A percentile compares a stretch with the other conserved stretches of the same genome.
Evolutionary conservation across 2,888 invertebrate species (phyloP).

Genomic region (Epinotia nisella): DNA sequence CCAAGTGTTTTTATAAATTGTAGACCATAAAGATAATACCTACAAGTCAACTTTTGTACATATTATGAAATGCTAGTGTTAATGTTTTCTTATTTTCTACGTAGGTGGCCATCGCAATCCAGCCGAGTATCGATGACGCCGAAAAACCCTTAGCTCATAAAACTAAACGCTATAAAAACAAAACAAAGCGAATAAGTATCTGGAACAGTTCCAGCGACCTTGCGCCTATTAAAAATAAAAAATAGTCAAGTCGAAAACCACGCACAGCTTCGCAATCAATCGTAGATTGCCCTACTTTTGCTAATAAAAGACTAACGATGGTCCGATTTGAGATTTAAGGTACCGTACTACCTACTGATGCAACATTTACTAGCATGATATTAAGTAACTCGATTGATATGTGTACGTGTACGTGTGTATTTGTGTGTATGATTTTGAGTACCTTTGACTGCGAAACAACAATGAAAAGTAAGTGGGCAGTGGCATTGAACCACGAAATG

Average conservation of each 20-base stretch:
- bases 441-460: background rate
- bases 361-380: slow-evolving; percentile 20
- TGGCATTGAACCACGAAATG: background rate
- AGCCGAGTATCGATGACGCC: background rate
- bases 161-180: slow-evolving; percentile 51
- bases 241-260: slow-evolving; percentile 71
- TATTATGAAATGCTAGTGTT: background rate
- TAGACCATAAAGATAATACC: background rate
- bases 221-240: slow-evolving; percentile 70
- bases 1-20: background rate
- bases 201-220: slow-evolving; percentile 82
- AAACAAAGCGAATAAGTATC: slow-evolving; percentile 63
- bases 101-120: slow-evolving; percentile 22
- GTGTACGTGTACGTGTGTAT: too few relatives aligned
- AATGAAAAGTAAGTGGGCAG: slow-evolving; percentile 1
- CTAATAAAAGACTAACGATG: slow-evolving; percentile 59
- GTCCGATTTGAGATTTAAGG: slow-evolving; percentile 43
- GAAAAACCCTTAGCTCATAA: slow-evolving; percentile 48
- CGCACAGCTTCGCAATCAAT: slow-evolving; percentile 64
- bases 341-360: slow-evolving; percentile 23
- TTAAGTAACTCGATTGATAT: slow-evolving; percentile 36
- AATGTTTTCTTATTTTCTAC: slow-evolving; percentile 2
- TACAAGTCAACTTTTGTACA: background rate
- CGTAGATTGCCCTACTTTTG: slow-evolving; percentile 75
- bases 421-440: slow-evolving; percentile 18